Percentiles rank a stretch among this genome's conserved stretches.
Conservation (phyloP, 2,888 invertebrate genomes). For the Orthonychiurus folsomi region DNA sequence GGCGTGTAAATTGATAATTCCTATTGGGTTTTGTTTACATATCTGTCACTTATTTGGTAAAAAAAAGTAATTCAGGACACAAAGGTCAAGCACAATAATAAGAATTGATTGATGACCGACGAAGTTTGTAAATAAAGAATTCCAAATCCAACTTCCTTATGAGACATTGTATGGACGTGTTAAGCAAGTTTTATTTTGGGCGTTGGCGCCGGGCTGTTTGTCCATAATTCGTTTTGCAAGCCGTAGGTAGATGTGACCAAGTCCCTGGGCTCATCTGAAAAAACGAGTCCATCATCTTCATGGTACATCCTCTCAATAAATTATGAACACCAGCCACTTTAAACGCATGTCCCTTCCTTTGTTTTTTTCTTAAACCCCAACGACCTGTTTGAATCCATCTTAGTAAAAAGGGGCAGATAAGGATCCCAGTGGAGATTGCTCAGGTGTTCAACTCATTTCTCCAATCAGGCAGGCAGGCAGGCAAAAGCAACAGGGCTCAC, state of each 20-base stretch:
- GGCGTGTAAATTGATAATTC: no score
- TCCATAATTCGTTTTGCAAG: background rate
- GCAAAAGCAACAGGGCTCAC: background rate
- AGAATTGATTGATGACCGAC: no score
- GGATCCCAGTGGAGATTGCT: background rate
- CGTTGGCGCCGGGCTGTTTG: no score
- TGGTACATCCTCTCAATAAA: constrained; percentile 1
- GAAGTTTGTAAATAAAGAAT: no score
- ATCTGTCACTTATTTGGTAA: no score
- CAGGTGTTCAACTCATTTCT: background rate
- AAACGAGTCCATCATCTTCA: background rate
- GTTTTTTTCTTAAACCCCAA: background rate
- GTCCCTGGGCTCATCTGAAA: background rate
- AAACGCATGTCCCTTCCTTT: background rate
- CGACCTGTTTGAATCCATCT: no score
- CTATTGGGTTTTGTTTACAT: no score
- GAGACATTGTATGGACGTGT: no score
- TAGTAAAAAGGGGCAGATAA: background rate
- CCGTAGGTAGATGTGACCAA: background rate
- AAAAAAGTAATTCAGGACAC: no score
- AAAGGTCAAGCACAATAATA: no score
- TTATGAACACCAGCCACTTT: no score
- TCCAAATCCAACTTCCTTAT: no score
- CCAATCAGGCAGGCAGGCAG: background rate
- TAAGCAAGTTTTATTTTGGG: background rate